phyloP scores from a whole-genome alignment of 1,140 invertebrate species.

The Neodiprion virginianus region DNA sequence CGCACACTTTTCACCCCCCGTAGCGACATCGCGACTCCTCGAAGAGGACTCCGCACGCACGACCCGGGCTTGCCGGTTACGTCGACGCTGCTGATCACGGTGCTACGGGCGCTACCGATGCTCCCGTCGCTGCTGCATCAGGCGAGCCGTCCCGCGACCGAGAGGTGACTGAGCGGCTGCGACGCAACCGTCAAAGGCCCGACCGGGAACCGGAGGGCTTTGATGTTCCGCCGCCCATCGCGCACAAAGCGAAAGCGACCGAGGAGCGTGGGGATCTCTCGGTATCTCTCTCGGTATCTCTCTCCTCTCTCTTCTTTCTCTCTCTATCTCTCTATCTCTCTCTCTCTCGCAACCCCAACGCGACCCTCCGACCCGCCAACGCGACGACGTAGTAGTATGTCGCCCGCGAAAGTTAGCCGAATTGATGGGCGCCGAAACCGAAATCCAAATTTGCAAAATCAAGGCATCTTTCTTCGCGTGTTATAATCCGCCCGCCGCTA shows the following conservation, averaged over 20 bases:
- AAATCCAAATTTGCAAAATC: too few species aligned
- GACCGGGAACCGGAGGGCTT: conserved; percentile 58
- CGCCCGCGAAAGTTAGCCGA: not conserved
- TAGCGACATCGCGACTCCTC: conserved; percentile 32
- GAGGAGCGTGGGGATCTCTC: conserved; percentile 15
- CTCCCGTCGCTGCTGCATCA: conserved; percentile 36
- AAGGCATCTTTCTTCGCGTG: too few species aligned
- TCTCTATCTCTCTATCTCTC: not conserved
- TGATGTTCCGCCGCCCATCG: conserved; percentile 59
- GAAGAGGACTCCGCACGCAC: not conserved
- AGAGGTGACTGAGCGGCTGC: conserved; percentile 58
- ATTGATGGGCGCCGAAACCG: too few species aligned
- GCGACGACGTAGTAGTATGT: not conserved
- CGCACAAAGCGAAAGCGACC: conserved; percentile 58
- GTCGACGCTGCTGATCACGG: conserved; percentile 17
- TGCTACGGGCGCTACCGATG: conserved; percentile 20
- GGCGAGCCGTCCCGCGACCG: conserved; percentile 52
- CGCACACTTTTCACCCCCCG: conserved; percentile 41
- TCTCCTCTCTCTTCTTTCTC: not conserved
- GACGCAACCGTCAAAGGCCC: conserved; percentile 59
- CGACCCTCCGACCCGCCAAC: not conserved
- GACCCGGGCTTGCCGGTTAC: conserved; percentile 14
- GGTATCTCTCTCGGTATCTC: conserved; percentile 1
- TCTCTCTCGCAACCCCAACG: conserved; percentile 4
- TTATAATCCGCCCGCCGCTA: too few species aligned